Evolutionary conservation across 1,140 invertebrate genomes (phyloP).

Genomic region (Myzus persicae): DNA sequence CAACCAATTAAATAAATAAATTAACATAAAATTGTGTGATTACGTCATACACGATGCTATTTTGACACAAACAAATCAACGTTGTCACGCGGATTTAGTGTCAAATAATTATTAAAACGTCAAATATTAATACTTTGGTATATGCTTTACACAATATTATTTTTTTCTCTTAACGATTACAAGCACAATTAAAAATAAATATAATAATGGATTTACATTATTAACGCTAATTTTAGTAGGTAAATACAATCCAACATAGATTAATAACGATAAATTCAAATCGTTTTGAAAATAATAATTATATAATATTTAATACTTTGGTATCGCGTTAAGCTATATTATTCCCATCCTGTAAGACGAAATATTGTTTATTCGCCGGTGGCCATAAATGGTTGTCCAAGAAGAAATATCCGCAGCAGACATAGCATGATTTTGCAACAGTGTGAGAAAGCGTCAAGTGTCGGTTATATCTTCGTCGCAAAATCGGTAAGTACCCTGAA

Average conservation of each 20-base stretch:
- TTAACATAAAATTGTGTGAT: conserved; percentile 25
- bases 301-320: conserved; percentile 31
- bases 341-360: background rate
- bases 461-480: background rate
- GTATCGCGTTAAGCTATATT: conserved; percentile 23
- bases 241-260: conserved; percentile 1
- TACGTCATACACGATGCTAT: background rate
- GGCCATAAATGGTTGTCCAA: background rate
- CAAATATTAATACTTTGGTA: conserved; percentile 52
- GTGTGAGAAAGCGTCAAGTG: background rate
- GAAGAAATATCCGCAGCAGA: background rate
- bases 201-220: conserved; percentile 18
- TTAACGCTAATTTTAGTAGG: conserved; percentile 45
- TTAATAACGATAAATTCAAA: conserved; percentile 19
- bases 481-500: background rate
- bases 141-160: conserved; percentile 37
- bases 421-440: background rate
- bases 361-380: background rate
- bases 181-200: conserved; percentile 31
- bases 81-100: background rate
- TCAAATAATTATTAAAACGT: background rate
- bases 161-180: background rate
- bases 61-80: background rate
- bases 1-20: conserved; percentile 24
- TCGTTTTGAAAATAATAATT: conserved; percentile 3